A percentile compares a stretch with the other conserved stretches of the same genome.
Evolutionary conservation across 2,888 invertebrate species (phyloP).

Genomic region (Eupsilia transversa): DNA sequence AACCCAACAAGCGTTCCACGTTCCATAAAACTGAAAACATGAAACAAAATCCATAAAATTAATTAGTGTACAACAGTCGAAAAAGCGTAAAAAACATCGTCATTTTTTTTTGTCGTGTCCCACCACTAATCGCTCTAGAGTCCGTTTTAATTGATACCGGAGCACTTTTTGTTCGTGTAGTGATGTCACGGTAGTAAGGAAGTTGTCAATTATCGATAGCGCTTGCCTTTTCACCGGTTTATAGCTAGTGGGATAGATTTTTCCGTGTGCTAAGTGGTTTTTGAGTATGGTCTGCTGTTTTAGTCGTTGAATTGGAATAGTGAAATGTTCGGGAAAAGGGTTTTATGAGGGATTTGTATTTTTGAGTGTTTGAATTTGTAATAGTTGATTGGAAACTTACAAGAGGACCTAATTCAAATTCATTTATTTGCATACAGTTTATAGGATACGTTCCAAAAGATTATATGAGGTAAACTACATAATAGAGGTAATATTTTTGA

Average conservation of each 20-base stretch:
- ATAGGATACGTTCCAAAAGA: no score
- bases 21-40: slow-evolving; percentile 32
- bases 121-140: slow-evolving; percentile 69
- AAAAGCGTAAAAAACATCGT: slow-evolving; percentile 44
- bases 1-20: not conserved
- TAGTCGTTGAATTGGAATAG: slow-evolving; percentile 20
- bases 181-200: slow-evolving; percentile 64
- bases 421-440: no score
- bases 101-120: slow-evolving; percentile 46
- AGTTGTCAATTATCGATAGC: slow-evolving; percentile 71
- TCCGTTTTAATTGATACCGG: slow-evolving; percentile 76
- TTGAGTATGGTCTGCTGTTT: slow-evolving; percentile 17
- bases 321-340: not conserved
- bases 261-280: slow-evolving; percentile 30
- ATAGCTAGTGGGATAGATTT: slow-evolving; percentile 16
- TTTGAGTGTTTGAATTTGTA: not conserved
- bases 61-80: slow-evolving; percentile 15
- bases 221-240: slow-evolving; percentile 38
- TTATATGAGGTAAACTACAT: no score
- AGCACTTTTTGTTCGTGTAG: slow-evolving; percentile 69
- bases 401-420: not conserved
- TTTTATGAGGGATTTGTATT: not conserved
- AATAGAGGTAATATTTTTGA: no score
- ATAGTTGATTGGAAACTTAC: not conserved
- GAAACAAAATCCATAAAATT: slow-evolving; percentile 32